These are phyloP conservation scores for Drosophila tropicalis DNA, from an alignment of 1,140 invertebrate species.

Conservation along the genomic window DNA sequence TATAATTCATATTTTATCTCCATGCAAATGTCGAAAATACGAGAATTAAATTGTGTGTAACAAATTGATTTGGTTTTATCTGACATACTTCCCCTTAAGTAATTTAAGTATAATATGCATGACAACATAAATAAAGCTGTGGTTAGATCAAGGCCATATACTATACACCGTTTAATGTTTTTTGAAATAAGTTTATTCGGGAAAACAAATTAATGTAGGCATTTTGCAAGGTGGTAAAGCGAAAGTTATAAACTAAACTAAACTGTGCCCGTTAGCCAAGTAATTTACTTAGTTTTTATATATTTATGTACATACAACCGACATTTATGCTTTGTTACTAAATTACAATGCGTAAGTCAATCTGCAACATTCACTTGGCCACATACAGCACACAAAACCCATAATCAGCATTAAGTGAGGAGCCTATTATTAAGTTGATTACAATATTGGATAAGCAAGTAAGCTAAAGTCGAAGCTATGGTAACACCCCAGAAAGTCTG, in stretches of 20 bases:
- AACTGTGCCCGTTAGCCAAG: conserved; percentile 44
- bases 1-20: no score
- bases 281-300: conserved; percentile 10
- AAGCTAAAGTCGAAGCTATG: conserved; percentile 43
- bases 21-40: no score
- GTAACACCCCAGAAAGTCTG: conserved; percentile 53
- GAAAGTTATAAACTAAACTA: conserved; percentile 34
- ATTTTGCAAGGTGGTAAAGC: conserved; percentile 9
- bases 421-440: conserved; percentile 75
- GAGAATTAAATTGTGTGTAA: no score
- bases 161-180: neutral
- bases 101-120: neutral
- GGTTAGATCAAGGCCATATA: neutral
- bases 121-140: neutral
- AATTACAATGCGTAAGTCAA: conserved; percentile 65
- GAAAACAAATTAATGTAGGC: neutral
- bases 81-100: neutral
- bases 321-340: conserved; percentile 28
- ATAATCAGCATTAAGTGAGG: conserved; percentile 65
- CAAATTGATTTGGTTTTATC: no score
- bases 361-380: conserved; percentile 35
- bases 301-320: conserved; percentile 8
- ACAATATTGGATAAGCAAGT: conserved; percentile 67
- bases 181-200: neutral
- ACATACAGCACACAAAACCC: conserved; percentile 39